Conservation (phyloP, 2,113 vertebrate genomes). For the Anthoscopus minutus region DNA sequence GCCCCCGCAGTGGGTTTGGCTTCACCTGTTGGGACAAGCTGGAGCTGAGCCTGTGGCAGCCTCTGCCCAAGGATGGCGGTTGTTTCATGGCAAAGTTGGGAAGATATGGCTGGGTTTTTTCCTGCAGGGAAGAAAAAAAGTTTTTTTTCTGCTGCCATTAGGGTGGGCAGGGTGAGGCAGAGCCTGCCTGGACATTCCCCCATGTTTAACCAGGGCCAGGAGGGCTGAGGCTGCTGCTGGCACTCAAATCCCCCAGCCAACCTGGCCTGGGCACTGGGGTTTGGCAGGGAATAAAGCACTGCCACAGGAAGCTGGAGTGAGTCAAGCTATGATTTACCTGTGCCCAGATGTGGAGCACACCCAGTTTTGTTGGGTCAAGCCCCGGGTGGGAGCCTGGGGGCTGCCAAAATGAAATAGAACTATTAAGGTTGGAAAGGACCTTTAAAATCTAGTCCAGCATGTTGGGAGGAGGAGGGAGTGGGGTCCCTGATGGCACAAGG, state of each 20-base stretch:
- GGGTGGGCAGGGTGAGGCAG: not conserved
- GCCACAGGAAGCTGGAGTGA: not conserved
- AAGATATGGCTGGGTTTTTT: not conserved
- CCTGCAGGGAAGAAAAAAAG: not conserved
- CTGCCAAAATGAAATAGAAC: not conserved
- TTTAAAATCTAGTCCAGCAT: fast-evolving
- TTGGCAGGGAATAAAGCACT: not conserved
- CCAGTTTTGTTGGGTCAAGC: fast-evolving
- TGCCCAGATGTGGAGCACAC: not conserved
- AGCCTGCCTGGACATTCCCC: not conserved
- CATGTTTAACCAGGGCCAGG: fast-evolving
- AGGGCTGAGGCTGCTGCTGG: not conserved
- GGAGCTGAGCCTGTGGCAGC: not conserved
- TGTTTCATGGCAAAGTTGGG: not conserved
- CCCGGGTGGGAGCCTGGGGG: fast-evolving
- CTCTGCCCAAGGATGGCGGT: not conserved
- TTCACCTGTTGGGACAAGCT: slow-evolving; percentile 7
- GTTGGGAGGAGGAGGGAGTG: not conserved
- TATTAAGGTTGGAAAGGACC: not conserved
- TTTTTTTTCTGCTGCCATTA: not conserved
- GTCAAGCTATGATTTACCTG: not conserved
- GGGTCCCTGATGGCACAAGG: not conserved
- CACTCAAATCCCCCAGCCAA: not conserved
- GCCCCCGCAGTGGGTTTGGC: not conserved
- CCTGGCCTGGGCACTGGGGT: not conserved